phyloP scores from a whole-genome alignment of 2,797 vertebrate genomes.

The Oreochromis grahami region DNA sequence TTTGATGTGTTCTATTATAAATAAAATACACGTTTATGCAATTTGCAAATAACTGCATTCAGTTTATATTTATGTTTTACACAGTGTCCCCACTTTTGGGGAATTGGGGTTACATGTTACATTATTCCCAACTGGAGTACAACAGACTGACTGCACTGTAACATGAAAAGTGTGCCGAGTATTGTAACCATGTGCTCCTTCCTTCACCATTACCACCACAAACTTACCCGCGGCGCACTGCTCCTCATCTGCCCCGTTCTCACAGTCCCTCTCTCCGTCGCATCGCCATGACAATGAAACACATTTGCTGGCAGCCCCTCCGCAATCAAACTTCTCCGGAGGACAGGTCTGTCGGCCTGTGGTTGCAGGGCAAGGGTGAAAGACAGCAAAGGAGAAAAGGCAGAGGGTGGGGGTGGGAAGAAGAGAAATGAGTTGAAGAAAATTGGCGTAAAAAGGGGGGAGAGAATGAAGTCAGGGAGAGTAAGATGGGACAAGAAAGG shows the following conservation, averaged over 20 bases:
- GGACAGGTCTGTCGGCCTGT: constrained; percentile 89
- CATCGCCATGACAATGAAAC: constrained; percentile 93
- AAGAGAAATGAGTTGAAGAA: not conserved
- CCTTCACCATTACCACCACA: not conserved
- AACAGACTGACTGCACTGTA: not conserved
- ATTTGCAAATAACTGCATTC: not conserved
- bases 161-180: not conserved
- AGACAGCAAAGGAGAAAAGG: not conserved
- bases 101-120: not conserved
- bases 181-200: not conserved
- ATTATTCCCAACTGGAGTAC: not conserved
- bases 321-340: constrained; percentile 93
- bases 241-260: constrained; percentile 89
- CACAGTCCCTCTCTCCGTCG: constrained; percentile 94
- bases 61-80: not conserved
- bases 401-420: not conserved
- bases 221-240: constrained; percentile 86
- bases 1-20: not conserved
- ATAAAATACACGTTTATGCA: not conserved
- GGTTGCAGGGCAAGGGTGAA: not conserved
- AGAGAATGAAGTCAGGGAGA: not conserved
- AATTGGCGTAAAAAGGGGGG: not conserved
- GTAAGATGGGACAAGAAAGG: constrained; percentile 18
- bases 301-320: constrained; percentile 86
- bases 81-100: not conserved